Evolutionary conservation across 1,140 invertebrate species (phyloP), one percentile per base, ranked within the genome.

Genomic region (Drosophila triauraria): DNA sequence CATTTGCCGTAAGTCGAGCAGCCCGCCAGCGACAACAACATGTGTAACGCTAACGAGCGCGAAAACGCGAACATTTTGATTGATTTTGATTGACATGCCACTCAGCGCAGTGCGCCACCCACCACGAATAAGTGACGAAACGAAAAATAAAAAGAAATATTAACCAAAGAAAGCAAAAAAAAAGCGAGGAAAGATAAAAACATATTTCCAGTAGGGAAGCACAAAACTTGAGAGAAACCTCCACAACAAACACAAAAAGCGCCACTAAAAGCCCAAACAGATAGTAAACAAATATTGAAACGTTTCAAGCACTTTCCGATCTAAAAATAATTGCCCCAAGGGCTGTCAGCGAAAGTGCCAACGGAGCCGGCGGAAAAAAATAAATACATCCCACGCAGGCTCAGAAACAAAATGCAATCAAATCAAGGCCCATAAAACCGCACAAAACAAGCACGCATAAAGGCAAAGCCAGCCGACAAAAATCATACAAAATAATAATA

Each of bases 61-160:
- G 75, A 78, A 77, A 78, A 63, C 57, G 75, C 53, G 50, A 76
- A 59, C 70, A 69, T 68, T 80, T 81, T 90, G 84, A 88, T 90
- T 88, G 84, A 88, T 88, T 90, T 88, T 88, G 84, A 88, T 88
- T 88, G 84, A 88, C 84, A 84, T 44, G 78, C 80, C 84, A 88
- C 84, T 88, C 84, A 90, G 50, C 40, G 46, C 35, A 44, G 46
- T 43, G 67, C 47, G 74, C 67, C 85, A 87, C 76, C 75, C 77
- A 78, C 53, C 57, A 54, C 42, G 65, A 13, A 10, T 17, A 58
- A 60, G 43, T 60, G 53, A 59, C 43, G 44, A 25, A 54, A 42
- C 54, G 30, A 38, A 17, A 58, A 75, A 40, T 20, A 62, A 32
- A 32, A 58, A 62, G 35, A 62, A 80, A 57, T 23, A 30, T 50